Conservation (phyloP, 1,140 invertebrate species). For the Drosophila micromelanica region DNA sequence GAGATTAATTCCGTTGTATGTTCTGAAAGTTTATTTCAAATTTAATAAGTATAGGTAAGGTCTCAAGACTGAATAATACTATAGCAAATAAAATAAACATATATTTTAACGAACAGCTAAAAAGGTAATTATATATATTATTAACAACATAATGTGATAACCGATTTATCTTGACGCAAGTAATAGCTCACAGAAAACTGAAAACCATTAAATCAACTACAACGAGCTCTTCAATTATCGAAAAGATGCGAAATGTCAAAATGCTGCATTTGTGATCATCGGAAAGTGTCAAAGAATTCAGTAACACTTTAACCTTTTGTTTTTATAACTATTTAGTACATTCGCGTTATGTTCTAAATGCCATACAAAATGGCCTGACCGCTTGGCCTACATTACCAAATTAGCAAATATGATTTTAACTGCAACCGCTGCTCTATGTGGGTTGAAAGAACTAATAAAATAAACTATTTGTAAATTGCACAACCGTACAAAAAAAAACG, state of each 20-base stretch:
- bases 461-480: conserved; percentile 14
- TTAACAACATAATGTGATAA: no score
- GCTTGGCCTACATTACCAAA: conserved; percentile 15
- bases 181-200: neutral
- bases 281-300: neutral
- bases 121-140: no score
- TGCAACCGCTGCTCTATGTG: neutral
- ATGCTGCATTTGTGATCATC: neutral
- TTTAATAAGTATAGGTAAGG: neutral
- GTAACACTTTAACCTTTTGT: neutral
- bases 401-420: conserved; percentile 7
- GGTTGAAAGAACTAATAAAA: conserved; percentile 17
- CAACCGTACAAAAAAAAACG: neutral
- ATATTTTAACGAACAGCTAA: no score
- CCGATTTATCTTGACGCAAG: no score
- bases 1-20: neutral
- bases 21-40: conserved; percentile 2
- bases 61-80: no score
- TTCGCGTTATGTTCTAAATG: neutral
- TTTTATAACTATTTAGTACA: conserved; percentile 1
- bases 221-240: neutral
- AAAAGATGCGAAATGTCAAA: conserved; percentile 8
- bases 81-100: neutral
- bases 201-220: neutral
- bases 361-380: conserved; percentile 4